Base-by-base conservation (phyloP, 23 tunicate species). In the Ciona savignyi region DNA sequence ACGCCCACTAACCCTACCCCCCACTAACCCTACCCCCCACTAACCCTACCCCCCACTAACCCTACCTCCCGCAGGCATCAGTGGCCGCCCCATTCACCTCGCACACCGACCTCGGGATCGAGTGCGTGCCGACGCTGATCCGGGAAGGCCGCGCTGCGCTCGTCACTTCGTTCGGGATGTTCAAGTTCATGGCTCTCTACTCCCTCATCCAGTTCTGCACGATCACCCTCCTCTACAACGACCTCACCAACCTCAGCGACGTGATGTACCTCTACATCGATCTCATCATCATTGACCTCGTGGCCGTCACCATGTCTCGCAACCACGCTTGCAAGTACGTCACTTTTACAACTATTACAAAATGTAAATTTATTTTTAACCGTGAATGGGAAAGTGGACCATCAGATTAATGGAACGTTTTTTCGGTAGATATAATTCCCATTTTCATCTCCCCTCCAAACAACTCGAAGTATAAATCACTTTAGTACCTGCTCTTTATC, bases 51-150 rank as follows among this genome's bases (percentile, higher is more conserved):
- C n/a, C n/a, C n/a, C n/a, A n/a, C n/a, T n/a, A n/a, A n/a, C n/a
- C n/a, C n/a, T 24, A 23, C n/a, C 15, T 24, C 15, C n/a, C n/a
- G 15, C 79, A 91, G 91, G 99, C 99, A 0, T 95, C 96, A 1
- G 93, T 95, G 9, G 99, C 99, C 1, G 96, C 99, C 2, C 99
- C 99, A 26, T 95, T 95, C 73, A 95, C 99, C 3, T 85, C 96
- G 0, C 80, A 75, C 79, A 73, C 83, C 61, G 99, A 80, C 48
- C 74, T 72, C 32, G 93, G 95, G 2, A 89, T 95, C 72, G 83
- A 76, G 32, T 90, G 97, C 27, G 99, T 95, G 27, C 79, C 86
- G 30, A 81, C 85, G 4, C 49, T 95, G 24, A 95, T 95, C 31
- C 70, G 95, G 0, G 99, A 95, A 35, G 99, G 99, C 19, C 77